Evolutionary conservation across 2,797 vertebrate genomes (phyloP).

Genomic region (Poecilia wingei): DNA sequence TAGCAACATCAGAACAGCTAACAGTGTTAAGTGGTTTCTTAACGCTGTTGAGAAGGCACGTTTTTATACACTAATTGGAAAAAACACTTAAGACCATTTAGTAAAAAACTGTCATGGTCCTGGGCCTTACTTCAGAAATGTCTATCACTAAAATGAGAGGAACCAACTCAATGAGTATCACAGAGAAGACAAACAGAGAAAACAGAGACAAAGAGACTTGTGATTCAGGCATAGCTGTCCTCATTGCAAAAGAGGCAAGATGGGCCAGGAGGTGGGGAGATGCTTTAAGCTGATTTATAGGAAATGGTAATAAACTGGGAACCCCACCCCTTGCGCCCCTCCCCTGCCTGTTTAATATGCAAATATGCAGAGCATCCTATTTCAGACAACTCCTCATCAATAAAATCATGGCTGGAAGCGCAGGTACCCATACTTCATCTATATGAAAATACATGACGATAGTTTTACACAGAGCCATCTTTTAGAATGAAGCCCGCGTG

Average conservation of each 20-base stretch:
- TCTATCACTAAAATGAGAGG: constrained; percentile 29
- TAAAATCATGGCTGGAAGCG: constrained; percentile 95
- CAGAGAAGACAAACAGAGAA: constrained; percentile 35
- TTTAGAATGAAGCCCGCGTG: constrained; percentile 89
- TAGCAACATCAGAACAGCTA: constrained; percentile 59
- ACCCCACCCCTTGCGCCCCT: constrained; percentile 91
- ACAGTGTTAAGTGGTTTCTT: constrained; percentile 47
- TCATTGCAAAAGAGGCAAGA: constrained; percentile 85
- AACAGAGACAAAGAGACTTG: constrained; percentile 45
- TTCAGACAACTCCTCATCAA: constrained; percentile 99
- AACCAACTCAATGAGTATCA: constrained; percentile 24
- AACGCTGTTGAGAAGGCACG: constrained; percentile 1
- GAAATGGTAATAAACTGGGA: constrained; percentile 98
- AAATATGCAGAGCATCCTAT: constrained; percentile 99
- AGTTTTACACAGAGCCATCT: constrained; percentile 98
- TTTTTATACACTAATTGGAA: not conserved
- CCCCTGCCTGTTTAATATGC: constrained; percentile 99
- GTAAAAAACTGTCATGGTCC: constrained; percentile 28
- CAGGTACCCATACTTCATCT: constrained; percentile 98
- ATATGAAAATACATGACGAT: constrained; percentile 99
- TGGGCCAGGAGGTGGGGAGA: constrained; percentile 97
- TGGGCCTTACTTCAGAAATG: constrained; percentile 39
- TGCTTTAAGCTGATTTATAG: constrained; percentile 99
- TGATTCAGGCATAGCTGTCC: constrained; percentile 34
- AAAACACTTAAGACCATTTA: constrained; percentile 48